These are phyloP conservation scores for Caenorhabditis briggsae DNA, from an alignment of 1,140 invertebrate species.

Conservation along the genomic window DNA sequence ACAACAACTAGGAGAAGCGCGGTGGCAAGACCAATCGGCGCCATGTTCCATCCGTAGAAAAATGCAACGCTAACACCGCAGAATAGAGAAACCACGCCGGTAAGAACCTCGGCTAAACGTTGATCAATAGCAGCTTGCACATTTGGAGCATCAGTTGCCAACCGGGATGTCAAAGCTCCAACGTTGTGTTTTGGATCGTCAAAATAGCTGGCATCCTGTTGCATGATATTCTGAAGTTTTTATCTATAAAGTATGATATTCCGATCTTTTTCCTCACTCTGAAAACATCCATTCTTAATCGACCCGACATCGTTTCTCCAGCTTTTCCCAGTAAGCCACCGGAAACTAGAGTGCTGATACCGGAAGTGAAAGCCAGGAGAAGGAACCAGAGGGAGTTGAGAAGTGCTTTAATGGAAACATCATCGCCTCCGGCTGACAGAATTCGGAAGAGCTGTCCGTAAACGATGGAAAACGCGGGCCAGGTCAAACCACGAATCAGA, in stretches of 20 bases:
- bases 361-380: conserved; percentile 63
- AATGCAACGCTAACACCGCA: conserved; percentile 78
- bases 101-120: conserved; percentile 79
- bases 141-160: conserved; percentile 80
- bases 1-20: conserved; percentile 63
- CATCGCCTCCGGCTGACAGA: conserved; percentile 36
- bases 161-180: conserved; percentile 79
- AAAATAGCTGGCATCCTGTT: conserved; percentile 80
- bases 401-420: conserved; percentile 37
- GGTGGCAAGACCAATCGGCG: conserved; percentile 73
- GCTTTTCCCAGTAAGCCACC: conserved; percentile 70
- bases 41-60: conserved; percentile 79
- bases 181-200: conserved; percentile 79
- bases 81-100: conserved; percentile 79
- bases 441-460: conserved; percentile 74
- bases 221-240: conserved; percentile 78
- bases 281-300: conserved; percentile 64
- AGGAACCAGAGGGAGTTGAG: conserved; percentile 67
- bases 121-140: conserved; percentile 80
- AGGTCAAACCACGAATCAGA: conserved; percentile 71
- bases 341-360: conserved; percentile 69
- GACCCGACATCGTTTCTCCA: conserved; percentile 69
- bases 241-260: neutral
- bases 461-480: conserved; percentile 75
- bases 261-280: neutral